A percentile compares a stretch with the other conserved stretches of the same genome.
These are phyloP conservation scores for Chaenogobius annularis DNA, from an alignment of 2,113 vertebrate genomes.

Conservation along the genomic window DNA sequence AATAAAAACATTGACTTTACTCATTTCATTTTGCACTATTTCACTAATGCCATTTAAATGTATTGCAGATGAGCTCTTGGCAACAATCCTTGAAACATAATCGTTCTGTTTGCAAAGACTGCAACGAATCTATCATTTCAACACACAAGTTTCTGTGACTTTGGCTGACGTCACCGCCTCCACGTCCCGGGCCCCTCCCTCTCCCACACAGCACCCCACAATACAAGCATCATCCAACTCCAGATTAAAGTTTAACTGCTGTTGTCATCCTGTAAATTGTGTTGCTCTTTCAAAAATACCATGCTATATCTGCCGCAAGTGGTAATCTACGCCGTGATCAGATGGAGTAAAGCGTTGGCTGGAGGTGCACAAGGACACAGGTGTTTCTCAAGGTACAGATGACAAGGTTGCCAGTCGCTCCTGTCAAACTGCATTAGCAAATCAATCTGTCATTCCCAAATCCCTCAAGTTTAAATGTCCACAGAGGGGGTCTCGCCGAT, in stretches of 20 bases:
- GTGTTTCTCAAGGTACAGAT: slow-evolving; percentile 69
- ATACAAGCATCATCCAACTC: slow-evolving; percentile 26
- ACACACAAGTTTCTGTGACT: slow-evolving; percentile 40
- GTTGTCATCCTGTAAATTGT: slow-evolving; percentile 64
- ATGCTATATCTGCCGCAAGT: slow-evolving; percentile 43
- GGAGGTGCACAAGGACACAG: slow-evolving; percentile 70
- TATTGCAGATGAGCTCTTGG: background rate
- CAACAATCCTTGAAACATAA: background rate
- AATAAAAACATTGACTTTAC: background rate
- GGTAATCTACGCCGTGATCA: slow-evolving; percentile 64
- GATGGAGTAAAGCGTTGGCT: slow-evolving; percentile 48
- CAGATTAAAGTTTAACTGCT: slow-evolving; percentile 64
- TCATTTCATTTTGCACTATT: background rate
- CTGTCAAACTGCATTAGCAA: slow-evolving; percentile 74
- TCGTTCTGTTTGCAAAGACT: background rate
- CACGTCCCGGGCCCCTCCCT: no score
- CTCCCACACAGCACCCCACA: background rate
- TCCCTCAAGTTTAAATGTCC: slow-evolving; percentile 58
- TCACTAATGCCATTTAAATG: background rate
- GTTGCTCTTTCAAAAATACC: slow-evolving; percentile 57
- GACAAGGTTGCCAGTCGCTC: slow-evolving; percentile 62
- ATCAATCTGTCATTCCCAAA: slow-evolving; percentile 74
- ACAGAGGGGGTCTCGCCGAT: slow-evolving; percentile 44
- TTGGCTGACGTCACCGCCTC: slow-evolving; percentile 13
- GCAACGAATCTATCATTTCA: slow-evolving; percentile 23